Percentiles rank a stretch among this genome's conserved stretches.
Conservation (phyloP, 2,113 vertebrate genomes). For the Amblyornis subalaris region DNA sequence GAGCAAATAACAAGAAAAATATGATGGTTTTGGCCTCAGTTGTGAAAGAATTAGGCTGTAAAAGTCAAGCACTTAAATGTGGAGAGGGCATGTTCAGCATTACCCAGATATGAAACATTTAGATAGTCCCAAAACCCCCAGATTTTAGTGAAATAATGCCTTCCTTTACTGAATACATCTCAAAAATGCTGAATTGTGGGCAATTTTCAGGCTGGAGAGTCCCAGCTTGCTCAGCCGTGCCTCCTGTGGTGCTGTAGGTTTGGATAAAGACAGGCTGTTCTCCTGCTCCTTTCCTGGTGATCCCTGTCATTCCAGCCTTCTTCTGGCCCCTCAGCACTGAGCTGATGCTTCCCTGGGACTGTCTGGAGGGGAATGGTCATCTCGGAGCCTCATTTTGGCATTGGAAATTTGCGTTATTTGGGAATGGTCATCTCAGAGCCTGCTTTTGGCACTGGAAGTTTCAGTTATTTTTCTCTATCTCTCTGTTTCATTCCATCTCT, state of each 20-base stretch:
- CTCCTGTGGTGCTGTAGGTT: not conserved
- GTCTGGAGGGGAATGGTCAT: fast-evolving
- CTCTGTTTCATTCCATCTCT: not conserved
- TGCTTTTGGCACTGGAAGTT: no score
- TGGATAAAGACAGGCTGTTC: not conserved
- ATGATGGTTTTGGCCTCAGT: not conserved
- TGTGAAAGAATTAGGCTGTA: not conserved
- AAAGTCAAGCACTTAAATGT: not conserved
- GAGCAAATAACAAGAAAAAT: not conserved
- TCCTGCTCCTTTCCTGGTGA: not conserved
- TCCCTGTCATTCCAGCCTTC: not conserved
- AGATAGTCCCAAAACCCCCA: fast-evolving
- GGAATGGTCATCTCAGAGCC: no score
- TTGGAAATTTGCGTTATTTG: not conserved
- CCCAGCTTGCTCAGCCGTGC: not conserved
- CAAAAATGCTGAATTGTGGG: not conserved
- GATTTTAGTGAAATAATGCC: not conserved
- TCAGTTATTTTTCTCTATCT: not conserved
- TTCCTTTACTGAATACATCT: not conserved
- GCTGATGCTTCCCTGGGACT: not conserved
- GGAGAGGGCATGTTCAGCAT: not conserved
- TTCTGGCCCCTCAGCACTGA: not conserved
- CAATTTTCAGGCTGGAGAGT: not conserved
- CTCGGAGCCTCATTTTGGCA: not conserved
- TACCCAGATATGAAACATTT: not conserved